phyloP scores from a whole-genome alignment of 1,140 invertebrate genomes.

The Sminthurides bifidus region DNA sequence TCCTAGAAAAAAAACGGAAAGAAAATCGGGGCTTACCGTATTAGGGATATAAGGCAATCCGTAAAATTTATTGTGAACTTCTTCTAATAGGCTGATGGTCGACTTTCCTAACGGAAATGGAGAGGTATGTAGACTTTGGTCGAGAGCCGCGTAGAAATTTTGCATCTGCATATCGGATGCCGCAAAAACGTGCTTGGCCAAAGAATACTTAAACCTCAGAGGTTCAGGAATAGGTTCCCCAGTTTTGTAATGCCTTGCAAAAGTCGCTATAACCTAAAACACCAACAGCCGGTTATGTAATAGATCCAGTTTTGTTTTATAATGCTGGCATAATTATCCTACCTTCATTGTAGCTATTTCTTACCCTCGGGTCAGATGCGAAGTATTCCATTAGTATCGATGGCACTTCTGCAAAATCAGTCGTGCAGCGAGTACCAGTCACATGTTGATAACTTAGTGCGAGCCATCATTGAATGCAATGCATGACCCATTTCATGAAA shows the following conservation, averaged over 20 bases:
- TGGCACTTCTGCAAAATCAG: slow-evolving; percentile 97
- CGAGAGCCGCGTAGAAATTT: slow-evolving; percentile 74
- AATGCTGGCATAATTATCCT: background rate
- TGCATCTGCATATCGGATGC: slow-evolving; percentile 87
- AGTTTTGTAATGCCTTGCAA: slow-evolving; percentile 85
- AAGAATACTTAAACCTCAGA: slow-evolving; percentile 62
- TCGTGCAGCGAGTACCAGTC: slow-evolving; percentile 88
- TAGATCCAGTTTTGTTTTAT: background rate
- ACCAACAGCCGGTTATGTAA: background rate
- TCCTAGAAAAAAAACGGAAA: background rate
- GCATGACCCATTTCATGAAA: slow-evolving; percentile 99
- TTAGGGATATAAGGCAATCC: slow-evolving; percentile 72
- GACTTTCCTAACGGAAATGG: slow-evolving; percentile 39
- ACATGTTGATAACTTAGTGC: slow-evolving; percentile 94
- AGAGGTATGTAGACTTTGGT: slow-evolving; percentile 74
- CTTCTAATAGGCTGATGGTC: slow-evolving; percentile 61
- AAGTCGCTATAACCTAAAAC: slow-evolving; percentile 61
- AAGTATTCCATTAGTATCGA: slow-evolving; percentile 98
- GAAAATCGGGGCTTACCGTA: slow-evolving; percentile 50
- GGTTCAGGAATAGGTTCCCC: slow-evolving; percentile 65
- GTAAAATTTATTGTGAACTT: slow-evolving; percentile 73
- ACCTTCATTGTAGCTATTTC: background rate
- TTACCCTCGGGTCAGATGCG: slow-evolving; percentile 71
- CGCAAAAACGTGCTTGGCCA: slow-evolving; percentile 70
- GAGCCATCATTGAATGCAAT: slow-evolving; percentile 94